Base-by-base conservation (phyloP, 2,113 vertebrate species). In the Brienomyrus longianalis region DNA sequence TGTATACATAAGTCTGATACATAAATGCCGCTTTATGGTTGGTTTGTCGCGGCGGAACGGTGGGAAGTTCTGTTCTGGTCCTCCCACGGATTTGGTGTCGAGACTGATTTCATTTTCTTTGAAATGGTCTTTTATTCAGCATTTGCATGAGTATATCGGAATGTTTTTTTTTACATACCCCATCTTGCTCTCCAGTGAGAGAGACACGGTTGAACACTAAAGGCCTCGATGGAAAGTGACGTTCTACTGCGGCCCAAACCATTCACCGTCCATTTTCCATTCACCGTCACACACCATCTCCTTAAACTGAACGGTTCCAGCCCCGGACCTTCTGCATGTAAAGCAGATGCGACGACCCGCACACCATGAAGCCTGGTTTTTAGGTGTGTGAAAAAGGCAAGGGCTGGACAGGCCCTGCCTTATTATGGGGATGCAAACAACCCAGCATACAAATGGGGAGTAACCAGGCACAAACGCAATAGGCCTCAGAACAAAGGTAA, bases 311-410 rank as follows among this genome's bases (percentile, higher is more conserved):
- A 47, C 97, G 97, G 97, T 98, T 98, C 97, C 97, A 98, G 98
- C 97, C 97, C 97, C 98, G 97, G 97, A 98, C 96, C 97, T 99
- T 98, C 98, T 98, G 98, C 97, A 97, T 98, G 97, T 99, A 98
- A 98, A 98, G 97, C 97, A 98, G 98, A 99, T 96, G 97, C 98
- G 97, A 98, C 98, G 97, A 98, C 97, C 98, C 94, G 97, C 98
- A 98, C 98, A 98, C 97, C 97, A 98, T 98, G 97, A 97, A 98
- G 97, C 98, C 97, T 59, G 23, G 0, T n/a, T n/a, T 23, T 59
- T n/a, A 2, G 7, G 7, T n/a, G n/a, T n/a, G n/a, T n/a, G n/a
- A n/a, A n/a, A n/a, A n/a, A n/a, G n/a, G n/a, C n/a, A n/a, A n/a
- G n/a, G n/a, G n/a, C n/a, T n/a, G n/a, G n/a, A n/a, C n/a, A n/a